phyloP scores from a whole-genome alignment of 2,113 vertebrate genomes.

The Sialia sialis region DNA sequence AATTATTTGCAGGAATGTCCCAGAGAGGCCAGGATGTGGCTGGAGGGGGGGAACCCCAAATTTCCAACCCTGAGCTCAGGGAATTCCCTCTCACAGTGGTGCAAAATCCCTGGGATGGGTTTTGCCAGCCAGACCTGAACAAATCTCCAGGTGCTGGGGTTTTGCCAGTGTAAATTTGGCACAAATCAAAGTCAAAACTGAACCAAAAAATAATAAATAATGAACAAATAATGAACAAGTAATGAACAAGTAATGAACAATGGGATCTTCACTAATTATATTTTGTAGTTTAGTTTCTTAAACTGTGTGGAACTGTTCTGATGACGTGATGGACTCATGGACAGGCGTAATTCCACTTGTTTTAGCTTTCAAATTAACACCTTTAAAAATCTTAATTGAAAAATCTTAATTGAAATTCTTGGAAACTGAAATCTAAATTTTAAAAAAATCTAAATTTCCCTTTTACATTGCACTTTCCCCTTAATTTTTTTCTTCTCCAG shows the following conservation, averaged over 20 bases:
- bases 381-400: background rate
- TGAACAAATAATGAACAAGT: background rate
- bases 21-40: accelerated
- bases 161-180: too few relatives aligned
- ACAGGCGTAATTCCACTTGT: background rate
- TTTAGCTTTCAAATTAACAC: background rate
- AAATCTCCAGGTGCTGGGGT: accelerated
- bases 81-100: accelerated
- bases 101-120: too few relatives aligned
- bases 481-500: background rate
- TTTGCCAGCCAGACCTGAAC: background rate
- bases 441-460: background rate
- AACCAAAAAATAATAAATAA: background rate
- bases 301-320: background rate
- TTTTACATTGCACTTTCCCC: background rate
- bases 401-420: background rate
- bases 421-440: background rate
- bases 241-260: accelerated
- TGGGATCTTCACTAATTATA: accelerated
- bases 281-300: background rate
- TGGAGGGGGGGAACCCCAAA: accelerated
- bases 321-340: accelerated
- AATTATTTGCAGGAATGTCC: background rate
- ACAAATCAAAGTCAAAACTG: background rate
- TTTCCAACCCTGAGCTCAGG: background rate